Base-by-base conservation (phyloP, 2,797 vertebrate species). In the Allobates femoralis region DNA sequence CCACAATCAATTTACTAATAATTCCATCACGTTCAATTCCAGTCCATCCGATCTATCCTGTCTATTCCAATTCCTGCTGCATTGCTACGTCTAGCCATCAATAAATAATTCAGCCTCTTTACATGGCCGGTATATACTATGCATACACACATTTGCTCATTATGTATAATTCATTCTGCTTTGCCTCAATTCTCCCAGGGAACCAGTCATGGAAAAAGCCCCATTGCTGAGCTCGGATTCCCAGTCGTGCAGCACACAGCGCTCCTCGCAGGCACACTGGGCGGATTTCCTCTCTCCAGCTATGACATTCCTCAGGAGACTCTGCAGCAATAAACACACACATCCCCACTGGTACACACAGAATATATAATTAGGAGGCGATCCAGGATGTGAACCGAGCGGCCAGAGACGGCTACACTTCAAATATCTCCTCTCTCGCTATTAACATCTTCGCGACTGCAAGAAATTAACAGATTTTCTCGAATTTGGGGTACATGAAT, bases 291-390 rank as follows among this genome's bases (percentile, higher is more conserved):
- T 82, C 83, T 88, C 83, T 85, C 32, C 3, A 76, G 85, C 89
- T 85, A 89, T 74, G 75, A 81, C 84, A 87, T 50, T 26, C 7
- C 56, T 81, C 86, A 88, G 0, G 28, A 75, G 79, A 73, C 26
- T 66, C 90, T 88, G 89, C 87, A 90, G 88, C 89, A 30, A 90
- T 82, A 75, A 0, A 90, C 76, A 91, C 91, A 89, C 89, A 91
- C 90, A 91, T 90, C 90, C 91, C 85, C 88, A 80, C 91, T 89
- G 90, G 89, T 90, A 90, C 90, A 89, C 73, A 76, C 88, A 90
- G 92, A 91, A 91, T 91, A 90, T 90, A 84, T 90, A 89, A 90
- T 85, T 83, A 91, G 90, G 86, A 85, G 87, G 89, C 0, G 58
- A 90, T 89, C 89, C 89, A 89, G 91, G 89, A 90, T 51, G 76